Conservation (phyloP, 2,888 invertebrate species). For the Leptarthrus brevirostris region DNA sequence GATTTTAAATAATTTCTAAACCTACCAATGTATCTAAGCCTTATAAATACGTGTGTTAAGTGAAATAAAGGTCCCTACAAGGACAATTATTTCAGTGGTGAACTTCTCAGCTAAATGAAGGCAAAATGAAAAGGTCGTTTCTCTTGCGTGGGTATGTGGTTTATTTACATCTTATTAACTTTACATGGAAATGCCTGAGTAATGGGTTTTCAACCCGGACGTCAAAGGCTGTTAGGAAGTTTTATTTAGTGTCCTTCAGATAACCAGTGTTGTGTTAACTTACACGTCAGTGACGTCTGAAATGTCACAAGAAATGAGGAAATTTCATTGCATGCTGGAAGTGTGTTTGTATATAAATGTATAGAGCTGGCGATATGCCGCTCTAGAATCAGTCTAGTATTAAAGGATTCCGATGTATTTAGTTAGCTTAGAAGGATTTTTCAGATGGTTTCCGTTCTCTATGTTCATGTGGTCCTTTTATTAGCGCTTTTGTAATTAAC, state of each 20-base stretch:
- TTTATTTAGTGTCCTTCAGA: constrained; percentile 21
- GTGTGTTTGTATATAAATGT: constrained; percentile 1
- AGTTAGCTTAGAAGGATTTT: constrained; percentile 52
- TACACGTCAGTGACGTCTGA: neutral
- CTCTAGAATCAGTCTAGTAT: constrained; percentile 35
- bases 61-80: too few relatives aligned
- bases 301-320: neutral
- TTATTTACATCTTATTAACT: constrained; percentile 45
- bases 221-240: constrained; percentile 43
- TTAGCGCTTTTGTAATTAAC: constrained; percentile 52
- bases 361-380: neutral
- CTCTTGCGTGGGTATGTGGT: constrained; percentile 10
- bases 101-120: too few relatives aligned
- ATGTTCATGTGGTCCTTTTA: constrained; percentile 49
- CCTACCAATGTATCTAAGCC: too few relatives aligned
- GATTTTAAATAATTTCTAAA: too few relatives aligned
- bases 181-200: neutral
- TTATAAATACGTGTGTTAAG: too few relatives aligned
- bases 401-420: constrained; percentile 50
- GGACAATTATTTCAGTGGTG: too few relatives aligned
- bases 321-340: too few relatives aligned
- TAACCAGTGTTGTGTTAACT: constrained; percentile 16
- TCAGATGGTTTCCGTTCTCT: constrained; percentile 48
- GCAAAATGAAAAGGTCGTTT: constrained; percentile 23
- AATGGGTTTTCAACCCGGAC: constrained; percentile 43